phyloP scores from a whole-genome alignment of 2,888 invertebrate species.

The Tipula confusa region DNA sequence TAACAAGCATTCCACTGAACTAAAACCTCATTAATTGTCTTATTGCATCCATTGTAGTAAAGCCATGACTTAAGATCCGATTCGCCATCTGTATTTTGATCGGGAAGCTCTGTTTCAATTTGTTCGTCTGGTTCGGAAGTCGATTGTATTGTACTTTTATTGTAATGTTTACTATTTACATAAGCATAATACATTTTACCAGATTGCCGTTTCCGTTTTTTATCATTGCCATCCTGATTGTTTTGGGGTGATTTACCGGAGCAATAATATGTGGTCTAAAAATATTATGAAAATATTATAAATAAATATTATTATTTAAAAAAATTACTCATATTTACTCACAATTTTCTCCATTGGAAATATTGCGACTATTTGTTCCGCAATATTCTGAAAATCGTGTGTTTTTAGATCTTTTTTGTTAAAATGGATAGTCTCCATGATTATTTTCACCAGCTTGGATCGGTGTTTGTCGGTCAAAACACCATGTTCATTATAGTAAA shows the following conservation, averaged over 20 bases:
- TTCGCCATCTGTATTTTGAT: too few species aligned
- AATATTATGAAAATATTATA: not conserved
- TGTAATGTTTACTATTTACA: not conserved
- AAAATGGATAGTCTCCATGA: constrained; percentile 37
- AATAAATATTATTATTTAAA: not conserved
- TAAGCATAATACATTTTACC: not conserved
- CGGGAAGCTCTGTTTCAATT: too few species aligned
- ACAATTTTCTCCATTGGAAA: constrained; percentile 38
- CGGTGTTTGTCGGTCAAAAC: constrained; percentile 37
- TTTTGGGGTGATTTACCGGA: not conserved
- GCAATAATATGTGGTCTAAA: not conserved
- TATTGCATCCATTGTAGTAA: too few species aligned
- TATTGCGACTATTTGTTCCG: constrained; percentile 38
- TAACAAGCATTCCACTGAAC: too few species aligned
- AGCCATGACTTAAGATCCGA: too few species aligned
- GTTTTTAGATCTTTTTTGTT: constrained; percentile 36
- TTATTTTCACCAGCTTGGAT: constrained; percentile 36
- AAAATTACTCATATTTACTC: too few species aligned
- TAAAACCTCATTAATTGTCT: too few species aligned
- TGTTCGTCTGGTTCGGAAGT: not conserved
- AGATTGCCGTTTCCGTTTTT: not conserved
- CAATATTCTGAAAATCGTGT: constrained; percentile 37
- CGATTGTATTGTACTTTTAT: not conserved
- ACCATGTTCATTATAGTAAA: constrained; percentile 38
- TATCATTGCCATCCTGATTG: not conserved